These are phyloP conservation scores for Ardeotis arabs DNA, from an alignment of 2,113 vertebrate genomes.

Conservation along the genomic window DNA sequence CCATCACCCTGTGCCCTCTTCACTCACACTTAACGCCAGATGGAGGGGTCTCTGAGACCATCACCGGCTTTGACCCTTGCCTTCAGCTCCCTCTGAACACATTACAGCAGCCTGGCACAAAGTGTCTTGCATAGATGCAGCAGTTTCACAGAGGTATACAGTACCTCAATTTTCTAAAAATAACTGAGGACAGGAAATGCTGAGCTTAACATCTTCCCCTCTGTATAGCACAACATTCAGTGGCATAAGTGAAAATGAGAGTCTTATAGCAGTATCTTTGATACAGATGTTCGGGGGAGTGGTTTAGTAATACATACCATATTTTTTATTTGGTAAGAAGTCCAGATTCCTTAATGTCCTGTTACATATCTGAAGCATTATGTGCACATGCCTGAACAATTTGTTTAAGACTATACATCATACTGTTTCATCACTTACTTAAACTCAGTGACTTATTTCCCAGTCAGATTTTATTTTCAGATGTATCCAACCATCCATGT, in stretches of 20 bases:
- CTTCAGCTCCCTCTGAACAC: not conserved
- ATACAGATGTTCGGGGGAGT: not conserved
- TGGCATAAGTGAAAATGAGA: slow-evolving; percentile 16
- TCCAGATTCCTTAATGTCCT: slow-evolving; percentile 34
- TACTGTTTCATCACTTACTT: slow-evolving; percentile 56
- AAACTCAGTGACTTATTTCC: slow-evolving; percentile 50
- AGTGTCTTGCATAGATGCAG: not conserved
- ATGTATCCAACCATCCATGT: not conserved
- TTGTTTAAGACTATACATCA: slow-evolving; percentile 46
- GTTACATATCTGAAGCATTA: slow-evolving; percentile 8
- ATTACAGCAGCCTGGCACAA: not conserved
- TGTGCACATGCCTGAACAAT: slow-evolving; percentile 27
- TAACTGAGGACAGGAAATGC: not conserved
- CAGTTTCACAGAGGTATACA: not conserved
- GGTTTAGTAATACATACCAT: slow-evolving; percentile 6
- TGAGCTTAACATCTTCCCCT: not conserved
- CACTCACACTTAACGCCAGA: not conserved
- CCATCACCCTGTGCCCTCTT: not conserved
- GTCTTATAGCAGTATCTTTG: slow-evolving; percentile 21
- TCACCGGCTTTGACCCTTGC: not conserved
- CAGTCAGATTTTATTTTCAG: slow-evolving; percentile 50
- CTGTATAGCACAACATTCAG: not conserved
- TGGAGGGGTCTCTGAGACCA: not conserved
- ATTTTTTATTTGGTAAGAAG: slow-evolving; percentile 32
- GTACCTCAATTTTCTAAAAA: slow-evolving; percentile 20